Percentiles rank a stretch among this genome's conserved stretches.
phyloP scores from a whole-genome alignment of 2,888 invertebrate genomes.

The Caenorhabditis sinica region DNA sequence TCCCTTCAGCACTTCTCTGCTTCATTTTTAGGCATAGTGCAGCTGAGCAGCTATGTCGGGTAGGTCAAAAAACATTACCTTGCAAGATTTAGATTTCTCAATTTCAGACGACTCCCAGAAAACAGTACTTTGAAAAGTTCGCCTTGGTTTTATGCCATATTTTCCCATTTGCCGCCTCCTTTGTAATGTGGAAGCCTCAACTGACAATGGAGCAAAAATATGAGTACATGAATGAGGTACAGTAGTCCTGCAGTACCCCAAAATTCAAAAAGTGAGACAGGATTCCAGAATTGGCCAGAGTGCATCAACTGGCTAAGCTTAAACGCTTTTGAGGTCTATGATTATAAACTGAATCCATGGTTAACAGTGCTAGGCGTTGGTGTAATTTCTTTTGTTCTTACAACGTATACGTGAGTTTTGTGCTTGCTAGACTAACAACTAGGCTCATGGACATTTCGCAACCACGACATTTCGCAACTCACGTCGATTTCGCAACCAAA shows the following conservation, averaged over 20 bases:
- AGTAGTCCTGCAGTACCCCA: neutral
- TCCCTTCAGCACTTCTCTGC: constrained; percentile 9
- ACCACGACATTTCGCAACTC: too few relatives aligned
- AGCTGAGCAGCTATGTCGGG: constrained; percentile 6
- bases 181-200: constrained; percentile 4
- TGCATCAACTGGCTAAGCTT: constrained; percentile 23
- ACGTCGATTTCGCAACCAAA: too few relatives aligned
- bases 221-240: neutral
- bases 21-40: constrained; percentile 29
- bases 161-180: constrained; percentile 5
- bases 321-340: constrained; percentile 43
- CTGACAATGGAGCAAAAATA: constrained; percentile 6
- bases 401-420: neutral
- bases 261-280: too few relatives aligned
- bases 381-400: constrained; percentile 3
- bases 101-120: neutral
- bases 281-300: constrained; percentile 39
- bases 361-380: constrained; percentile 23
- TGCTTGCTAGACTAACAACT: too few relatives aligned
- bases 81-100: neutral
- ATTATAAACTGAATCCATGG: constrained; percentile 42
- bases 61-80: neutral
- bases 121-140: constrained; percentile 1
- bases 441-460: too few relatives aligned
- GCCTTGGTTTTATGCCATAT: neutral